phyloP scores from a whole-genome alignment of 2,888 invertebrate genomes.

The Portevinia maculata region DNA sequence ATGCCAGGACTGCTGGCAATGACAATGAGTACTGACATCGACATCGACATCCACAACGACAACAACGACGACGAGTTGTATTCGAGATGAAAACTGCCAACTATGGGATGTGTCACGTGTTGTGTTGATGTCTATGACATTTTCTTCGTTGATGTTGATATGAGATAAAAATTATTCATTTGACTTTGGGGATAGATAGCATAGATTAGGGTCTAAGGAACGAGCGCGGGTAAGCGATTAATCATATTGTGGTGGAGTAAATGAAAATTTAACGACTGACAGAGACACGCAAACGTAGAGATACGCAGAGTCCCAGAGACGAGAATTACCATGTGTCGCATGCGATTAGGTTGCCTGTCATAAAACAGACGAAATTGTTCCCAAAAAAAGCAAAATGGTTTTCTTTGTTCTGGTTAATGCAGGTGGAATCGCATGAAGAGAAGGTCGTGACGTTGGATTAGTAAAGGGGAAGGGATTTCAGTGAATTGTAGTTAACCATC shows the following conservation, averaged over 20 bases:
- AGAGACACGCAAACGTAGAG: background rate
- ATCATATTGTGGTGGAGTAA: constrained; percentile 33
- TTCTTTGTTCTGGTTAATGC: background rate
- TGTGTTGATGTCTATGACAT: constrained; percentile 8
- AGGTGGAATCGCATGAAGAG: too few relatives aligned
- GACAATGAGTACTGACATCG: constrained; percentile 61
- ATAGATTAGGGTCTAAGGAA: constrained; percentile 8
- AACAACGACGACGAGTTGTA: constrained; percentile 11
- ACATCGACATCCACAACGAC: too few relatives aligned
- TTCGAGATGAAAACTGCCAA: constrained; percentile 39
- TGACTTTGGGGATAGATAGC: constrained; percentile 16
- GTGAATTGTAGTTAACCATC: too few relatives aligned
- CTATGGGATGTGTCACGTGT: constrained; percentile 58
- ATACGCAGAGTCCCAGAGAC: background rate
- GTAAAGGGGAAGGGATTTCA: too few relatives aligned
- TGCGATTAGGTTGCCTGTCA: constrained; percentile 22
- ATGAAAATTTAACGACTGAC: constrained; percentile 59
- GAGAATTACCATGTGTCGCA: constrained; percentile 10
- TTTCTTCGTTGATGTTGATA: constrained; percentile 29
- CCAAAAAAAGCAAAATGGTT: background rate
- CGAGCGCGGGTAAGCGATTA: constrained; percentile 46
- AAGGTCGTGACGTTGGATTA: too few relatives aligned
- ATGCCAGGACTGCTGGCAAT: constrained; percentile 9
- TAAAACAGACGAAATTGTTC: background rate
- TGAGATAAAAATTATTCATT: constrained; percentile 62